Evolutionary conservation across 2,888 invertebrate genomes (phyloP).

Genomic region (Oasisia sp.): DNA sequence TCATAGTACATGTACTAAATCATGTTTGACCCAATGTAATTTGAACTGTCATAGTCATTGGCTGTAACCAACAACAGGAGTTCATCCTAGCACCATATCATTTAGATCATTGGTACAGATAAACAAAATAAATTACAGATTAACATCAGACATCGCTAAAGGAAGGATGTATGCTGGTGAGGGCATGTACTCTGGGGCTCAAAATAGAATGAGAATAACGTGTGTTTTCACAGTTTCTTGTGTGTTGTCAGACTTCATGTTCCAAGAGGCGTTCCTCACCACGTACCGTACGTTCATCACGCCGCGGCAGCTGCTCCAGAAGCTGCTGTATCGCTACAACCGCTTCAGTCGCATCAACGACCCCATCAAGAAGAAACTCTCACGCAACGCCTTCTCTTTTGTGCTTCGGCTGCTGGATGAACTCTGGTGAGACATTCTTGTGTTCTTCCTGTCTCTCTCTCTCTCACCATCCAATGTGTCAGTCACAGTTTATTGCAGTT

Average conservation of each 20-base stretch:
- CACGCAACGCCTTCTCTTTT: constrained; percentile 88
- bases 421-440: constrained; percentile 76
- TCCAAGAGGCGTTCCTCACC: constrained; percentile 97
- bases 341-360: constrained; percentile 72
- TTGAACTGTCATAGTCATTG: no score
- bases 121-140: no score
- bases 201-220: no score
- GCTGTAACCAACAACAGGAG: no score
- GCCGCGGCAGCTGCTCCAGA: constrained; percentile 85
- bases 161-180: no score
- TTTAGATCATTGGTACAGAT: no score
- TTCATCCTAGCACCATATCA: no score
- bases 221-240: neutral
- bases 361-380: constrained; percentile 72
- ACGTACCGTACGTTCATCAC: constrained; percentile 96
- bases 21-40: no score
- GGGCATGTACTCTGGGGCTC: no score
- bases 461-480: neutral
- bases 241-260: constrained; percentile 80
- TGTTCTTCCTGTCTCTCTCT: neutral
- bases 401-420: constrained; percentile 95
- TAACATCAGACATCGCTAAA: no score
- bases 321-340: constrained; percentile 83
- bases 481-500: no score
- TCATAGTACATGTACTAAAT: no score